Base-by-base conservation (phyloP, 2,797 vertebrate genomes). In the Sorex maritimensis region DNA sequence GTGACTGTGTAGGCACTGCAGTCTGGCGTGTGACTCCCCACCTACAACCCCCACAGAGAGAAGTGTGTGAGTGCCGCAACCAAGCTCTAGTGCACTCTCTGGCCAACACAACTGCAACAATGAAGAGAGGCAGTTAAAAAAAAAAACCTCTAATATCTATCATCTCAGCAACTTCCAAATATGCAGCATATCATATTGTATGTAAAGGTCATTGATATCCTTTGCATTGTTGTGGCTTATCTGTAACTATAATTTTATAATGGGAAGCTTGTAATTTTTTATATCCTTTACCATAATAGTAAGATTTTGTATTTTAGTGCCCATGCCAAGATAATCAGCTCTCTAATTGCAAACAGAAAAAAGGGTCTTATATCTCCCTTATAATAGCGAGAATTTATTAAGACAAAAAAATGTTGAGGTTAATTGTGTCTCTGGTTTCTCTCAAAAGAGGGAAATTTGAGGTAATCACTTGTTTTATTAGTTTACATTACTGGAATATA, bases 301-400 rank as follows among this genome's bases (percentile, higher is more conserved):
- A 72, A 63, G 28, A 91, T 9, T 26, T 80, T 89, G 1, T 92
- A 19, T 77, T 90, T 83, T 82, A 80, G 26, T 81, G 58, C 67
- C 52, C 9, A 4, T 81, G 63, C 19, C 13, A 73, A 68, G 21
- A 63, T 80, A 21, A 58, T 77, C 69, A 94, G 28, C 55, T 46
- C 88, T 44, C 46, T 81, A 52, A 38, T 7, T 6, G 2, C 7
- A 68, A 58, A 58, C 21, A 58, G 4, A 17, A 58, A 58, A 14
- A 55, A 55, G 4, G 8, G 2, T 52, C 41, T 85, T 87, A 10
- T 80, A 58, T 90, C 13, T 81, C 65, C 30, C n/a, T 19, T 24
- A 38, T 90, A 69, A 49, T 65, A 65, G 14, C 3, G 69, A 67
- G 17, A 83, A 49, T 83, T 81, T 80, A 80, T 17, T 72, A 28